A percentile compares a stretch with the other conserved stretches of the same genome.
Evolutionary conservation across 2,888 invertebrate species (phyloP).

Genomic region (Acanthopleura granulata): DNA sequence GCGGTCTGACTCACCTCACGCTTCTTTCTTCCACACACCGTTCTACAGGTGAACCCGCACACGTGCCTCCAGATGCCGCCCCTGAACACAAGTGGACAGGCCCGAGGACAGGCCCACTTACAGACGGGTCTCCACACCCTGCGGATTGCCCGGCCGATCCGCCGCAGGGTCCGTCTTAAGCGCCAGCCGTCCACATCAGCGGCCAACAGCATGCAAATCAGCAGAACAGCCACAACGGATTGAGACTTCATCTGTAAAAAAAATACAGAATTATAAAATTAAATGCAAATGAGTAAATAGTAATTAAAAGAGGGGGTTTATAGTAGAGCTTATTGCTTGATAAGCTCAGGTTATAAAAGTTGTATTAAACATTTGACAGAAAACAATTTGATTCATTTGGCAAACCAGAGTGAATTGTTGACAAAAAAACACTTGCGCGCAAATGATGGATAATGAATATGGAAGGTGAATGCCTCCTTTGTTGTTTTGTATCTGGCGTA

Average conservation of each 20-base stretch:
- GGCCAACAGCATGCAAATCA: background rate
- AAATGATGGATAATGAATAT: too few relatives aligned
- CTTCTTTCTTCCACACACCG: background rate
- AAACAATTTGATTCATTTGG: too few relatives aligned
- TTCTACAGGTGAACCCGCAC: background rate
- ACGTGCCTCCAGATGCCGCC: background rate
- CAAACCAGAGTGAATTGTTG: too few relatives aligned
- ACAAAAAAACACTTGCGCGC: too few relatives aligned
- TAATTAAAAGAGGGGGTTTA: too few relatives aligned
- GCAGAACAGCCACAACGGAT: background rate
- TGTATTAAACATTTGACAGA: too few relatives aligned
- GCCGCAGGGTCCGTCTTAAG: background rate
- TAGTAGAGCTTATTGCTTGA: too few relatives aligned
- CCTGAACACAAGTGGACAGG: background rate
- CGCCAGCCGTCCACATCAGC: background rate
- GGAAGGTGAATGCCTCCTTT: too few relatives aligned
- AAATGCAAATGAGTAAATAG: too few relatives aligned
- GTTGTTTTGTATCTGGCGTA: too few relatives aligned
- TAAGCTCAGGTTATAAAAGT: too few relatives aligned
- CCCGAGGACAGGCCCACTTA: background rate
- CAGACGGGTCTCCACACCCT: background rate
- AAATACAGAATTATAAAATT: too few relatives aligned
- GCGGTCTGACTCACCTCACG: background rate
- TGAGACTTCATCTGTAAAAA: background rate
- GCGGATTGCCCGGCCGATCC: background rate